Conservation (phyloP, 2,888 invertebrate species). For the Tholera decimalis region DNA sequence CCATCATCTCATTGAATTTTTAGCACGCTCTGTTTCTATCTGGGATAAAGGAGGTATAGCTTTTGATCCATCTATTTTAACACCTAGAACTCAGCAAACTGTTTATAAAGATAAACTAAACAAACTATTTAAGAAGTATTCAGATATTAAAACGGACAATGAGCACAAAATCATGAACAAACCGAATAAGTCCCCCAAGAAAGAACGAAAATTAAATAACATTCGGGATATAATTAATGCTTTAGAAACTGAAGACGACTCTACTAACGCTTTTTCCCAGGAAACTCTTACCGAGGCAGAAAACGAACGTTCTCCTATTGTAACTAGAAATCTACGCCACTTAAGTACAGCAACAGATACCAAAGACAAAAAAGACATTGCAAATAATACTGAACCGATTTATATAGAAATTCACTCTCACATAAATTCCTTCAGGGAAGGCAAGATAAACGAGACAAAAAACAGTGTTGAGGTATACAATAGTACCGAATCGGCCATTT, state of each 20-base stretch:
- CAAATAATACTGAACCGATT: slow-evolving; percentile 15
- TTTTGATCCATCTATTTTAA: slow-evolving; percentile 81
- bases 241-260: slow-evolving; percentile 72
- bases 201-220: slow-evolving; percentile 78
- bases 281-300: slow-evolving; percentile 78
- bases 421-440: slow-evolving; percentile 21
- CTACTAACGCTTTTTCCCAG: slow-evolving; percentile 61
- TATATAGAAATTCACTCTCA: slow-evolving; percentile 8
- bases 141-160: slow-evolving; percentile 47
- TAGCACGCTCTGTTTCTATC: slow-evolving; percentile 80
- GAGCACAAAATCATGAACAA: slow-evolving; percentile 45
- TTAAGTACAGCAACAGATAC: slow-evolving; percentile 24
- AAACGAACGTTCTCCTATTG: slow-evolving; percentile 57
- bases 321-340: slow-evolving; percentile 42
- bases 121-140: slow-evolving; percentile 73
- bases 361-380: slow-evolving; percentile 15
- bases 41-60: slow-evolving; percentile 87
- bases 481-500: slow-evolving; percentile 32
- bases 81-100: slow-evolving; percentile 72
- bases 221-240: slow-evolving; percentile 85
- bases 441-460: slow-evolving; percentile 15
- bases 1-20: slow-evolving; percentile 77
- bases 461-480: slow-evolving; percentile 8
- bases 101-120: slow-evolving; percentile 78
- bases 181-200: slow-evolving; percentile 41